These are phyloP conservation scores for Eupithecia subfuscata DNA, from an alignment of 2,888 invertebrate genomes.

Conservation along the genomic window DNA sequence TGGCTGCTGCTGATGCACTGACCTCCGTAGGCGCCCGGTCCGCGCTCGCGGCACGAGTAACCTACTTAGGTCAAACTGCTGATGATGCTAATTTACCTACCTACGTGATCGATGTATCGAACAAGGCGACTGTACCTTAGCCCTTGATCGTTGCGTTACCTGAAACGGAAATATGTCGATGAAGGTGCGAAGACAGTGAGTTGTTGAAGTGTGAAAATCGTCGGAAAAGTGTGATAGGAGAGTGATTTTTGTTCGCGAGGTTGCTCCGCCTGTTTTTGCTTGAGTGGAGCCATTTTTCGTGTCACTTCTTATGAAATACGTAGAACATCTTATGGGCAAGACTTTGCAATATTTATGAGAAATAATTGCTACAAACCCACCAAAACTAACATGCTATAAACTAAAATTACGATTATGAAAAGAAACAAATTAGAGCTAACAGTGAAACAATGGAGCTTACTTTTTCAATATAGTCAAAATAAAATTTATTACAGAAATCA, in stretches of 20 bases:
- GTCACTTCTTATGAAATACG: neutral
- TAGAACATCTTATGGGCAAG: neutral
- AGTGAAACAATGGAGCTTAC: no score
- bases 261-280: neutral
- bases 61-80: no score
- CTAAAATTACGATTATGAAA: neutral
- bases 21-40: no score
- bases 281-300: neutral
- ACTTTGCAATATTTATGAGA: neutral
- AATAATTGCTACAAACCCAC: neutral
- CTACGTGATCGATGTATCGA: no score
- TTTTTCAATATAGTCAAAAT: no score
- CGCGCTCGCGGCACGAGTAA: no score
- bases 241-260: constrained; percentile 15
- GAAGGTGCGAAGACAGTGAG: constrained; percentile 13
- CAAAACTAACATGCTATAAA: no score
- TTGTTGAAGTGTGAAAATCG: constrained; percentile 23
- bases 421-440: neutral
- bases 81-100: no score
- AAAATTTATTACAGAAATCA: no score
- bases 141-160: constrained; percentile 2
- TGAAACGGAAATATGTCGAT: constrained; percentile 23
- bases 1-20: no score
- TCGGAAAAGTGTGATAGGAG: constrained; percentile 2
- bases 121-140: neutral